Base-by-base conservation (phyloP, 2,113 vertebrate genomes). In the Thermophis baileyi region DNA sequence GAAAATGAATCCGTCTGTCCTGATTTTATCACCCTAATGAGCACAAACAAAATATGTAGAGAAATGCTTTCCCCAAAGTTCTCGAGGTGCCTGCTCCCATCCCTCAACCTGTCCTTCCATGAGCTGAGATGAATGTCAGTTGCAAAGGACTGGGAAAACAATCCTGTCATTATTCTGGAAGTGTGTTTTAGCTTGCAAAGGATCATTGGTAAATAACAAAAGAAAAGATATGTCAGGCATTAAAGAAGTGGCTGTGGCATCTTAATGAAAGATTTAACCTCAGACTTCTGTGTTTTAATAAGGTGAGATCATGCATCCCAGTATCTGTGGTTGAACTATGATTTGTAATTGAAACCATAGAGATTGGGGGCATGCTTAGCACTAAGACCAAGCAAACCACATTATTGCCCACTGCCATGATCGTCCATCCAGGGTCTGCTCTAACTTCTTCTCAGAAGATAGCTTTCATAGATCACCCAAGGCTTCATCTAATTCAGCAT, bases 1-100 rank as follows among this genome's bases (percentile, higher is more conserved):
- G 91, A 95, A 96, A 63, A 57, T 0, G 40, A 94, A 90, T 95
- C 88, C 24, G 40, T 46, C 93, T 89, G 93, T 1, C 3, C 90
- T 3, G n/a, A 88, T 90, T 93, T 57, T 24, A 4, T 90, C 89
- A 24, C 94, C 93, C 91, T 94, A 95, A 93, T 69, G 90, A 94
- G 88, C 95, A 87, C 93, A 24, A 44, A 49, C 92, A 91, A 89
- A 95, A 93, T 90, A 63, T 91, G 25, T 24, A 20, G 44, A 90
- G 50, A 92, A 81, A n/a, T 6, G 2, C 30, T 49, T 69, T 89
- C 60, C 46, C 91, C 18, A 4, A 12, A 55, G 87, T 49, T 47
- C 20, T 49, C 6, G 9, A 53, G 92, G 16, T 93, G 88, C 87
- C 69, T 4, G 44, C 86, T 47, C 40, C 88, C 4, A 63, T 91